Evolutionary conservation across 2,797 vertebrate species (phyloP), one percentile per base, ranked within the genome.

Genomic region (Pangasius mekongensis): DNA sequence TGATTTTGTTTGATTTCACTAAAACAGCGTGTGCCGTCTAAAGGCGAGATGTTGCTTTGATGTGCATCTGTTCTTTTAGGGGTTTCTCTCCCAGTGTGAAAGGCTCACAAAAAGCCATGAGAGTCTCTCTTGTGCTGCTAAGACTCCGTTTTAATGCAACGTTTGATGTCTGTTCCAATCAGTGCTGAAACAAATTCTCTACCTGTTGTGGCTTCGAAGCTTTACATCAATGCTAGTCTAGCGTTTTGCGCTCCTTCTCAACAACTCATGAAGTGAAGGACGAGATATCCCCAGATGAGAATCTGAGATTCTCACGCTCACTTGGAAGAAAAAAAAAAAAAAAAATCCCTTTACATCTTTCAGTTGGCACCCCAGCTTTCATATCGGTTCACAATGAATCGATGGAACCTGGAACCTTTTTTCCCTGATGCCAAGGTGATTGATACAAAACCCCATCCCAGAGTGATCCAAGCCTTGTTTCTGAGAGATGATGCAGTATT

Each of bases 31-130:
- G 43, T 81, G 67, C 78, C 58, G 83, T 74, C 86, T 77, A 71
- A 88, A 81, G 76, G 33, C 66, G 52, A 83, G 60, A 62, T 81
- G 84, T 73, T 16, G 90, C 93, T 95, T 95, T 96, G 94, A 95
- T 94, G 93, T 94, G 91, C 90, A 89, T 90, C 52, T 91, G 92
- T 94, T 73, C 93, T 92, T 93, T 89, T 90, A 90, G 91, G 93
- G 90, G 90, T 92, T 94, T 87, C 87, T 88, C 88, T 92, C 84
- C 81, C 87, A 78, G 89, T 91, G 91, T 88, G 84, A 90, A 83
- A 87, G 91, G 93, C 94, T 93, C 88, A 92, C 91, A 84, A 91
- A 89, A 90, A 91, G 92, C 93, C 80, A 86, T 91, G 88, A 87
- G 91, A 94, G 94, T 95, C 94, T 92, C 93, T 93, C 93, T 82